phyloP scores from a whole-genome alignment of 2,888 invertebrate genomes.

The Agriopis marginaria region DNA sequence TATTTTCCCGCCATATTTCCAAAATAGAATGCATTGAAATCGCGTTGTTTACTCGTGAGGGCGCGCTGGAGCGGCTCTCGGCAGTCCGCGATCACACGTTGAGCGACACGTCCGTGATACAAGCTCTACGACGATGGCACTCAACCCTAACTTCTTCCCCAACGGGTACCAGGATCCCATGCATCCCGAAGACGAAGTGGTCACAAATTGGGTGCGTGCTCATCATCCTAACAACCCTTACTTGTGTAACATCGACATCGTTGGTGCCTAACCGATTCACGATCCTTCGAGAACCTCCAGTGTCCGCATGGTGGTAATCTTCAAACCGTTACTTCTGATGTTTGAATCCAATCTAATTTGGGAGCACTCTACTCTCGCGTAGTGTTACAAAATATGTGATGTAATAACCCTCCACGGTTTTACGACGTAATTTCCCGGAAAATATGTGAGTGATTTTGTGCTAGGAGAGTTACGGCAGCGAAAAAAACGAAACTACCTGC shows the following conservation, averaged over 20 bases:
- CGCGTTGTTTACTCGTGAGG: slow-evolving; percentile 80
- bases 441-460: slow-evolving; percentile 57
- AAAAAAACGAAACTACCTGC: slow-evolving; percentile 21
- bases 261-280: slow-evolving; percentile 7
- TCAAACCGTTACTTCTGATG: slow-evolving; percentile 44
- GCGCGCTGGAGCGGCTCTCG: slow-evolving; percentile 69
- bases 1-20: slow-evolving; percentile 82
- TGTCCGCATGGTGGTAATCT: slow-evolving; percentile 45
- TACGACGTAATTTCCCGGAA: slow-evolving; percentile 60
- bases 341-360: slow-evolving; percentile 69
- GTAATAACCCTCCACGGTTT: slow-evolving; percentile 67
- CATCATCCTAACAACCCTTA: slow-evolving; percentile 45
- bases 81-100: slow-evolving; percentile 76
- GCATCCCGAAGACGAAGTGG: slow-evolving; percentile 86
- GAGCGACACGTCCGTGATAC: slow-evolving; percentile 74
- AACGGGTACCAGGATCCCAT: slow-evolving; percentile 84
- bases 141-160: slow-evolving; percentile 83
- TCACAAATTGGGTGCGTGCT: slow-evolving; percentile 87
- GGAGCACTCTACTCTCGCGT: slow-evolving; percentile 71
- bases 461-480: slow-evolving; percentile 39
- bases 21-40: slow-evolving; percentile 85
- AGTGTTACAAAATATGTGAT: slow-evolving; percentile 80
- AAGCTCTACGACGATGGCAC: slow-evolving; percentile 69
- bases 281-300: slow-evolving; percentile 25
- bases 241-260: slow-evolving; percentile 26